Evolutionary conservation across 2,888 invertebrate species (phyloP), one percentile per base, ranked within the genome.

Genomic region (Tethea ocularis): DNA sequence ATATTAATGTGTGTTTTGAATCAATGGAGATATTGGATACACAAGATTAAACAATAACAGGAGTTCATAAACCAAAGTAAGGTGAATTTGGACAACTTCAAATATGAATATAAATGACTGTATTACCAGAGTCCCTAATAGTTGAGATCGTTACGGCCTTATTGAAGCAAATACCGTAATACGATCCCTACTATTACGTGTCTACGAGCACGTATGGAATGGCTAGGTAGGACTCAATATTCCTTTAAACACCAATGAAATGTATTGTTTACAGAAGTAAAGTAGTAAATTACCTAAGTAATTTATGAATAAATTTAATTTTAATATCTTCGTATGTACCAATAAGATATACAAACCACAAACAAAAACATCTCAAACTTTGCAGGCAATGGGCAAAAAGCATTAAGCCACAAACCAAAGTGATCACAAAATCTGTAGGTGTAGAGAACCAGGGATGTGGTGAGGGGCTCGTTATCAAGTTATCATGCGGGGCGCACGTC

Each of bases 1-100:
- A 89, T 90, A 87, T 83, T 84, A 86, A 90, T 85, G 84, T 80
- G 80, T 84, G 80, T 76, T 71, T 63, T 68, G 75, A 58, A 61
- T 71, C 80, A 78, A 80, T 81, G 46, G 46, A 20, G 10, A 46
- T 46, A 46, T 46, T 17, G 10, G 36, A 26, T 26, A n/a, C 6
- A 38, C 10, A 20, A 46, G 46, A 17, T 46, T 46, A 46, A 2
- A n/a, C 20, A 20, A 46, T 46, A 46, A 20, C 20, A 33, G 11
- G 10, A 46, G 46, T 46, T 46, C 20, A 46, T 46, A 46, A 46
- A 46, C 46, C 10, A 20, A 46, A 46, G 10, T 46, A 20, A 62
- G 58, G 59, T 52, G 26, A 15, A 52, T 51, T 54, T 41, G 60
- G 61, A 59, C 51, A 57, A 33, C 54, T 22, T 54, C 54, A 54